Conservation (phyloP, 35 echinoderm and acorn worm genomes). For the Nesometra sesokonis region DNA sequence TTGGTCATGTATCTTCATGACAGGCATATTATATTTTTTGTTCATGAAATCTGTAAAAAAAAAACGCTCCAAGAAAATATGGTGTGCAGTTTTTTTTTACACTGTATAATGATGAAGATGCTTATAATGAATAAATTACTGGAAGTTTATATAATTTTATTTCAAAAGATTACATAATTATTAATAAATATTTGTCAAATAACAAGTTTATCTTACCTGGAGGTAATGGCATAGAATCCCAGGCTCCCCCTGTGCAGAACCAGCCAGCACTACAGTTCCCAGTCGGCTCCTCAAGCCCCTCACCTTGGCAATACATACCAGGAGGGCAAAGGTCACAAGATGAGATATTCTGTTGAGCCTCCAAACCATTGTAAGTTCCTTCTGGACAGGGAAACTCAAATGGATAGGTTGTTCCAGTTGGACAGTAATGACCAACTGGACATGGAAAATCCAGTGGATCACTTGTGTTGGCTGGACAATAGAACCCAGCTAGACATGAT, state of each 20-base stretch:
- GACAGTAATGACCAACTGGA: slow-evolving; percentile 81
- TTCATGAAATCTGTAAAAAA: too few species aligned
- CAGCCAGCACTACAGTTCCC: slow-evolving; percentile 90
- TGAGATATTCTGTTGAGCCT: slow-evolving; percentile 65
- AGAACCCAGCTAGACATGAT: slow-evolving; percentile 51
- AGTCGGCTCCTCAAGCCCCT: slow-evolving; percentile 59
- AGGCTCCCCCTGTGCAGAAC: slow-evolving; percentile 81
- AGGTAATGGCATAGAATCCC: slow-evolving; percentile 53
- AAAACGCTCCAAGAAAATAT: too few species aligned
- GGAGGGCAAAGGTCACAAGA: slow-evolving; percentile 95
- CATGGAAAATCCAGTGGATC: slow-evolving; percentile 84
- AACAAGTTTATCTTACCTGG: slow-evolving; percentile 46
- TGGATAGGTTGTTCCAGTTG: slow-evolving; percentile 54
- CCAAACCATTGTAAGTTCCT: slow-evolving; percentile 70
- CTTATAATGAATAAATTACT: too few species aligned
- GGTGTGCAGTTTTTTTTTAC: too few species aligned
- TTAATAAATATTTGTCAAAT: too few species aligned
- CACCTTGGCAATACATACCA: slow-evolving; percentile 89
- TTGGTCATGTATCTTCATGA: too few species aligned
- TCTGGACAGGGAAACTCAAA: slow-evolving; percentile 76
- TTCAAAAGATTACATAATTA: too few species aligned
- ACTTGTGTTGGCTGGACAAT: slow-evolving; percentile 90
- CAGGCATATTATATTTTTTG: too few species aligned
- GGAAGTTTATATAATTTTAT: too few species aligned
- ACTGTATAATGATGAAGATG: too few species aligned